Conservation (phyloP, 1,140 invertebrate species). For the Euwallacea fornicatus region DNA sequence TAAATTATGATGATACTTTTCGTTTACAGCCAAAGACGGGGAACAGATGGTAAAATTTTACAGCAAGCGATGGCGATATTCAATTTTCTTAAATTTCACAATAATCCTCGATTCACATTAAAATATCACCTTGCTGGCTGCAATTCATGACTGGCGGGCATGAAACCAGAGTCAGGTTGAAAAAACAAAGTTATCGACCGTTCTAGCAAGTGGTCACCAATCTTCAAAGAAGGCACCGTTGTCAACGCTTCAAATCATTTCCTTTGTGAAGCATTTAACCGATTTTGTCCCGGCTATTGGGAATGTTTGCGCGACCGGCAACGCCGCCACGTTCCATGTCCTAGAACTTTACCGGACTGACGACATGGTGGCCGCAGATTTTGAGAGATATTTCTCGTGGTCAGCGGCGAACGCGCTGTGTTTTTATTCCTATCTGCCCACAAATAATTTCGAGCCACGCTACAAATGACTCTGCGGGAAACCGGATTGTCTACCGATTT, state of each 20-base stretch:
- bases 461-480: conserved; percentile 9
- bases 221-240: conserved; percentile 32
- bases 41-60: too few species aligned
- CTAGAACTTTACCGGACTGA: conserved; percentile 42
- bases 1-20: not conserved
- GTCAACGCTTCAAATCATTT: not conserved
- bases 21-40: too few species aligned
- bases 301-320: not conserved
- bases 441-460: conserved; percentile 1
- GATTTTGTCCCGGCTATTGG: not conserved
- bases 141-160: conserved; percentile 13
- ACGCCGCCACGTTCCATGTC: conserved; percentile 26
- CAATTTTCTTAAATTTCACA: too few species aligned
- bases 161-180: conserved; percentile 14
- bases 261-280: not conserved
- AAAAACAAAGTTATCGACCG: conserved; percentile 46
- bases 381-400: conserved; percentile 20
- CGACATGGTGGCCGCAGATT: conserved; percentile 22
- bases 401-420: not conserved
- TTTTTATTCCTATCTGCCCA: conserved; percentile 4
- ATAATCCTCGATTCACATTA: too few species aligned
- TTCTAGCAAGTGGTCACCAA: conserved; percentile 44
- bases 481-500: conserved; percentile 10
- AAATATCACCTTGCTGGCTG: conserved; percentile 15
- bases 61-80: too few species aligned